These are phyloP conservation scores for Nomada ferruginata DNA, from an alignment of 2,888 invertebrate genomes.

Conservation along the genomic window DNA sequence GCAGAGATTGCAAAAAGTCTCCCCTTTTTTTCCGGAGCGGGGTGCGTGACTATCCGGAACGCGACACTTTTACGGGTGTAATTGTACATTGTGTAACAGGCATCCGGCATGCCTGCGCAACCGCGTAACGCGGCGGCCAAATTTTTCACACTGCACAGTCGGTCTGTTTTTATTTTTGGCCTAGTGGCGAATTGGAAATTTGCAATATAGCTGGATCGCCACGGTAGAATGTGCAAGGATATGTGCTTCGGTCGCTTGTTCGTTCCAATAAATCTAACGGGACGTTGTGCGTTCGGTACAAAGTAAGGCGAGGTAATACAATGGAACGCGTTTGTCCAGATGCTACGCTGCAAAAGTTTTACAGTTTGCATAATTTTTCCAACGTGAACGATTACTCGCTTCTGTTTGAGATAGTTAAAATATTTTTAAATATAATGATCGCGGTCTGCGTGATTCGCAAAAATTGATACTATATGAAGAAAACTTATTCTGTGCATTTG, in stretches of 20 bases:
- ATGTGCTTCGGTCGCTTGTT: conserved; percentile 23
- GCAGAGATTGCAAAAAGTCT: conserved; percentile 56
- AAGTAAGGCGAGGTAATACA: not conserved
- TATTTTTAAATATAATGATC: too few species aligned
- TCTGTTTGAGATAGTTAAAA: too few species aligned
- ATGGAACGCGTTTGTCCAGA: not conserved
- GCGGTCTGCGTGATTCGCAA: too few species aligned
- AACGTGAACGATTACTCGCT: too few species aligned
- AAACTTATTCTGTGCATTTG: too few species aligned
- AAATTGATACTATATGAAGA: too few species aligned
- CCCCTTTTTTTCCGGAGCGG: conserved; percentile 39
- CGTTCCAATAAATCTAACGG: conserved; percentile 31
- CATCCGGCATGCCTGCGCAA: conserved; percentile 44
- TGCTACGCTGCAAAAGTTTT: not conserved
- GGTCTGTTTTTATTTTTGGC: conserved; percentile 36
- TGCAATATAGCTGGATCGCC: conserved; percentile 22
- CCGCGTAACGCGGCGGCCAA: conserved; percentile 53
- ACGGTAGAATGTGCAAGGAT: conserved; percentile 33
- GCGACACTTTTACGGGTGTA: conserved; percentile 59
- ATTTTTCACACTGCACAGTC: conserved; percentile 25
- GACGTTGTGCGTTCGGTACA: conserved; percentile 16
- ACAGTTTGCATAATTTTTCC: too few species aligned
- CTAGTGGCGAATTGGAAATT: conserved; percentile 35
- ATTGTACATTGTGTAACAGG: conserved; percentile 65
- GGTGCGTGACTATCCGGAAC: not conserved